These are phyloP conservation scores for Sula dactylatra DNA, from an alignment of 2,113 vertebrate species.

Conservation along the genomic window DNA sequence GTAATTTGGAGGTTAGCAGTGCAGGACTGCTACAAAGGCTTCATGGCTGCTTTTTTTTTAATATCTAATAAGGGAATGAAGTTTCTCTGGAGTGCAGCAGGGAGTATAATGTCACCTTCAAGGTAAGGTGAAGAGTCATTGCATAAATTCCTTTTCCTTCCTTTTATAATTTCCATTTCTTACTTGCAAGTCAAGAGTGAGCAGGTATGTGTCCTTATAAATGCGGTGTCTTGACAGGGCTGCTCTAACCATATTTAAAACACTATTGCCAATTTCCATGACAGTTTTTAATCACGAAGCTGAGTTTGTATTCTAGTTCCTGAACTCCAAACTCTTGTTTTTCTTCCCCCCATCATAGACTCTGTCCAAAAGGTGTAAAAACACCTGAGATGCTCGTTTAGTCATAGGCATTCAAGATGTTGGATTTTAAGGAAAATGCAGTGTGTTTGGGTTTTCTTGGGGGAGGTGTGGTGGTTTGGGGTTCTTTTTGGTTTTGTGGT, in stretches of 20 bases:
- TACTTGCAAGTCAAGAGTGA: not conserved
- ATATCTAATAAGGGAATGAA: not conserved
- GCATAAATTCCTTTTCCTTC: not conserved
- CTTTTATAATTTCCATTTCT: not conserved
- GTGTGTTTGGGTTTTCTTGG: not conserved
- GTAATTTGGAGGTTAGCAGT: not conserved
- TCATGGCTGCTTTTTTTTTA: not conserved
- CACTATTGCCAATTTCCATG: not conserved
- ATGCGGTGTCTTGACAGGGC: not conserved
- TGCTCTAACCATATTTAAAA: not conserved
- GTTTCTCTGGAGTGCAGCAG: not conserved
- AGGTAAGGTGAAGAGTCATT: not conserved
- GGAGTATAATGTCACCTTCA: not conserved
- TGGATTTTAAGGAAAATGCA: not conserved
- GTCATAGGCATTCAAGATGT: not conserved
- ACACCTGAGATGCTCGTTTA: not conserved
- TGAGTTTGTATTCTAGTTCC: not conserved
- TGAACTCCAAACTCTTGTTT: not conserved
- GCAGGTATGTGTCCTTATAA: not conserved
- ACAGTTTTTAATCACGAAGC: not conserved
- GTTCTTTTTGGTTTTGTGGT: not conserved
- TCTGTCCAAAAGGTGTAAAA: not conserved
- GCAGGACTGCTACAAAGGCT: not conserved
- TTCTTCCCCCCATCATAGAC: not conserved
- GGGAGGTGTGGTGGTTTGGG: not conserved